Evolutionary conservation across 2,888 invertebrate species (phyloP).

Genomic region (Tholera decimalis): DNA sequence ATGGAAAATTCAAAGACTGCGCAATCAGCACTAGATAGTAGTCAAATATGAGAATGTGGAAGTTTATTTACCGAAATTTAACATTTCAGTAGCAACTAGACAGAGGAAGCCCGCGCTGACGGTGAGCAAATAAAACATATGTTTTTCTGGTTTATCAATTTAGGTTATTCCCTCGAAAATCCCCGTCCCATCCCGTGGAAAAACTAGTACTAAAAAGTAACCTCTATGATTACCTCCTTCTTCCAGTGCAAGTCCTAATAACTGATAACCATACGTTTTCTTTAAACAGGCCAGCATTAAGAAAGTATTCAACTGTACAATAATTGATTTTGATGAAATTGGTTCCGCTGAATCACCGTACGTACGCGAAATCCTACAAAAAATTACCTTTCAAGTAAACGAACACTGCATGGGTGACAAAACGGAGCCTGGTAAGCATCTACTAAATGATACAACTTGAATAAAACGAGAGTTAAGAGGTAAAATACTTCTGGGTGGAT

Average conservation of each 20-base stretch:
- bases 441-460: background rate
- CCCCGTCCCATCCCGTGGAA: no score
- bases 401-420: conserved; percentile 36
- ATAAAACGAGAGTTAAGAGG: background rate
- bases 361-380: conserved; percentile 44
- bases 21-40: conserved; percentile 8
- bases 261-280: no score
- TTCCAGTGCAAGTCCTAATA: no score
- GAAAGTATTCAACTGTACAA: conserved; percentile 35
- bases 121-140: no score
- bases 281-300: conserved; percentile 35
- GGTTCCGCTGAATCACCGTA: conserved; percentile 16
- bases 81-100: conserved; percentile 25
- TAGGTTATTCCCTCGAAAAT: no score
- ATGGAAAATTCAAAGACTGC: conserved; percentile 14
- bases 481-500: background rate
- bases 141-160: no score
- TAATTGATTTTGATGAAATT: conserved; percentile 21
- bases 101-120: conserved; percentile 20
- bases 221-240: no score
- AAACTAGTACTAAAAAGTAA: no score
- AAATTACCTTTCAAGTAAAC: background rate
- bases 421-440: conserved; percentile 24
- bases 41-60: conserved; percentile 4
- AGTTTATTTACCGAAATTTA: conserved; percentile 43